Conservation (phyloP, 2,888 invertebrate species). For the Drosophila cognata region DNA sequence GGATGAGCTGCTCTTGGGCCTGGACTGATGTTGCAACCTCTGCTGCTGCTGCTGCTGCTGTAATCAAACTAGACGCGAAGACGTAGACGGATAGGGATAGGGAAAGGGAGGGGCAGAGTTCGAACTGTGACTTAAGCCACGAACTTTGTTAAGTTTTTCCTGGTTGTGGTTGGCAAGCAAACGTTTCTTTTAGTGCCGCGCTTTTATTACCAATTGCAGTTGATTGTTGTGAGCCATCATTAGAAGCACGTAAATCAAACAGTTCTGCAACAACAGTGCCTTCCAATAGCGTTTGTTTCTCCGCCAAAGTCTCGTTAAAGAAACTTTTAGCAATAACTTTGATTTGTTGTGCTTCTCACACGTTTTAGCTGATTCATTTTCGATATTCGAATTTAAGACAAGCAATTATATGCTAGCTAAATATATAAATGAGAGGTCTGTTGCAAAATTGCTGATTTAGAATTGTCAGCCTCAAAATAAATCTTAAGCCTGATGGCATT, state of each 20-base stretch:
- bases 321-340: not conserved
- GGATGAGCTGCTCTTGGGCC: constrained; percentile 35
- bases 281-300: not conserved
- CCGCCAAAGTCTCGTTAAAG: not conserved
- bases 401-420: not conserved
- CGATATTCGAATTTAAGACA: not conserved
- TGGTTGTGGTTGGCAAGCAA: constrained; percentile 38
- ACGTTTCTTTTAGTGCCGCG: constrained; percentile 44
- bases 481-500: not conserved
- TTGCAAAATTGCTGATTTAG: not conserved
- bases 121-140: constrained; percentile 58
- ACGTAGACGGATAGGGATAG: not conserved
- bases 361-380: not conserved
- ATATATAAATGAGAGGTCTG: not conserved
- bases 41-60: constrained; percentile 37
- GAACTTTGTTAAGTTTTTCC: constrained; percentile 48
- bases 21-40: constrained; percentile 13
- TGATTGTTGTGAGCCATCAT: constrained; percentile 71
- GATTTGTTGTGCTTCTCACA: constrained; percentile 5
- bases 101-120: constrained; percentile 10
- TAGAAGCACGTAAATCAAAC: constrained; percentile 75
- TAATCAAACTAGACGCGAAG: constrained; percentile 50
- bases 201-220: constrained; percentile 56
- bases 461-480: not conserved
- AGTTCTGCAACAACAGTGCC: constrained; percentile 21